Base-by-base conservation (phyloP, 2,888 invertebrate genomes). In the Nysson spinosus region DNA sequence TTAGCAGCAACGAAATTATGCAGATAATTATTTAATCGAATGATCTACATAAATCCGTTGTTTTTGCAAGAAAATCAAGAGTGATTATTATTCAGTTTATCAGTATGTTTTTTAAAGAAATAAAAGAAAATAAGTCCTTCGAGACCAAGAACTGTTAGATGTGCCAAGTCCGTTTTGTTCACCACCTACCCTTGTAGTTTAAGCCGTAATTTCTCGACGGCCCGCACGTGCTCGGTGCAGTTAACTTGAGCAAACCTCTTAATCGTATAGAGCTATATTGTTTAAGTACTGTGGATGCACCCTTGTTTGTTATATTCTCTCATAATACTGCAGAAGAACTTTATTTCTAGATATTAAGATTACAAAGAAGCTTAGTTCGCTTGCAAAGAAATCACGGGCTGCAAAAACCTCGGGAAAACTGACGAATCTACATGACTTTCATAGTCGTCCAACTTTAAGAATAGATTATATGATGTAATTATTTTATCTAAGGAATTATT, bases 221-320 rank as follows among this genome's bases (percentile, higher is more conserved):
- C 28, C 34, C 40, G 46, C 52, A 49, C 60, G 55, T 42, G 60
- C 57, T 40, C 14, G 32, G 17, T 30, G 12, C 51, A 46, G 44
- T 55, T 49, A 51, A 42, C 28, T 34, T n/a, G 58, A 50, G 28
- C 35, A 58, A 55, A 35, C 61, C 57, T 34, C 49, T 66, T 69
- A 72, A 72, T 73, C 61, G 55, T 34, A 34, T 34, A 43, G 44
- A 55, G 34, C 54, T 22, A 32, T 51, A 55, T 69, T 72, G 72
- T 75, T 68, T 65, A 61, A 73, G 61, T 20, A 47, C 54, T 19
- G 12, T 26, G 40, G 47, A 43, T 42, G 35, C 39, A n/a, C 20
- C 14, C 46, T 43, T 51, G 62, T 70, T 70, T 42, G 32, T 50
- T 63, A 73, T 61, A 73, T 46, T 58, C 51, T 20, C 20, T 35